Conservation (phyloP, 1,140 invertebrate species). For the Leptinotarsa undecemlineata region DNA sequence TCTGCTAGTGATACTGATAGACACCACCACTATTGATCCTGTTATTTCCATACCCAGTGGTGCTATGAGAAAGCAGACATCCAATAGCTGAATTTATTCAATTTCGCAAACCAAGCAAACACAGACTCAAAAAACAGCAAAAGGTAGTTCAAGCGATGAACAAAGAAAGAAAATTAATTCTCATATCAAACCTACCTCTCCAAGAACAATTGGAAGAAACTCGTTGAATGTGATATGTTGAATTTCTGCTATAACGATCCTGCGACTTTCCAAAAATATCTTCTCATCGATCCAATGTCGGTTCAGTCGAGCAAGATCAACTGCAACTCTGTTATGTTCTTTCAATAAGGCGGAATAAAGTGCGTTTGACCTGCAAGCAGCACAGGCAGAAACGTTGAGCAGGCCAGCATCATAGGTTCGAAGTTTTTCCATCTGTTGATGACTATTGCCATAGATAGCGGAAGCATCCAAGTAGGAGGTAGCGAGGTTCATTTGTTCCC, state of each 20-base stretch:
- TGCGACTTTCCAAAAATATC: conserved; percentile 76
- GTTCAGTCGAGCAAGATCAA: conserved; percentile 72
- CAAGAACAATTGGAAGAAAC: conserved; percentile 79
- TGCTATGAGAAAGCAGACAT: no score
- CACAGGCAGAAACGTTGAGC: conserved; percentile 67
- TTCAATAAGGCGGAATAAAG: conserved; percentile 70
- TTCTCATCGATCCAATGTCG: conserved; percentile 84
- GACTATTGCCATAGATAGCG: conserved; percentile 79
- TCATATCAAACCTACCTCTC: conserved; percentile 58
- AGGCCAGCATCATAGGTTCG: conserved; percentile 76
- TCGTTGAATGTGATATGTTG: conserved; percentile 88
- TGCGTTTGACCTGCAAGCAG: conserved; percentile 58
- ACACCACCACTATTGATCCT: no score
- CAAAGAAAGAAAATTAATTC: not conserved
- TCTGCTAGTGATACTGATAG: no score
- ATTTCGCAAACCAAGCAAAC: no score
- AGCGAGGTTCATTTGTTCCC: conserved; percentile 87
- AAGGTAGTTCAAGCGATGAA: no score
- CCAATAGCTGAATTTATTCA: no score
- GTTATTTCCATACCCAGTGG: no score
- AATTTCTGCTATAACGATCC: conserved; percentile 77
- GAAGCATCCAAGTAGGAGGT: conserved; percentile 87
- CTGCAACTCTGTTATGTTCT: conserved; percentile 85
- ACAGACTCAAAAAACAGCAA: no score
- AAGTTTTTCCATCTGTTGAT: conserved; percentile 67